Conservation (phyloP, 2,113 vertebrate species). For the Dascyllus trimaculatus region DNA sequence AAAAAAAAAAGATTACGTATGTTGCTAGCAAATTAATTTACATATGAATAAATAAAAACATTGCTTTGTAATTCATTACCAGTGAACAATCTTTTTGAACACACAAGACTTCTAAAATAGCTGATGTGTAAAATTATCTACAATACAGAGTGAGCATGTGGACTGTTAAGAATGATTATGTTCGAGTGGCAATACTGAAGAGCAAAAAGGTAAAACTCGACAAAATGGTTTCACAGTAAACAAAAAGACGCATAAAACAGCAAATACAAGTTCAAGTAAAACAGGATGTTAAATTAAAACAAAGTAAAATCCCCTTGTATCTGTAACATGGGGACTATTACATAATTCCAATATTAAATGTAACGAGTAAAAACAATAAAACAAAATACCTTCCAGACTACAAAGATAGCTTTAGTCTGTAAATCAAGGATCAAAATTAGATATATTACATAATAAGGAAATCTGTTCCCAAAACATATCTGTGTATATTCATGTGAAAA, state of each 20-base stretch:
- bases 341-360: constrained; percentile 52
- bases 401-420: constrained; percentile 45
- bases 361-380: constrained; percentile 39
- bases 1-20: constrained; percentile 1
- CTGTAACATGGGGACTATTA: constrained; percentile 35
- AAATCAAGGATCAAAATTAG: constrained; percentile 60
- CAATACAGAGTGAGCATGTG: constrained; percentile 39
- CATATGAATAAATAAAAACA: constrained; percentile 77
- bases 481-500: constrained; percentile 72
- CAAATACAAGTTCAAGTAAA: constrained; percentile 86
- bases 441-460: constrained; percentile 46
- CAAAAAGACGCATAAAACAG: constrained; percentile 41
- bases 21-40: constrained; percentile 62
- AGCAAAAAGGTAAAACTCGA: constrained; percentile 31
- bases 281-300: constrained; percentile 81
- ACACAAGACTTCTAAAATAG: constrained; percentile 47
- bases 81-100: constrained; percentile 53
- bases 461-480: constrained; percentile 52
- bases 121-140: constrained; percentile 61
- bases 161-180: constrained; percentile 41
- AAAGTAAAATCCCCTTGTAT: constrained; percentile 42
- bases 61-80: constrained; percentile 56
- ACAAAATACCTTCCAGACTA: constrained; percentile 48
- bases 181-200: constrained; percentile 54
- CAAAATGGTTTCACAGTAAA: constrained; percentile 70